Conservation (phyloP, 2,797 vertebrate species). For the Clarias pachynema region DNA sequence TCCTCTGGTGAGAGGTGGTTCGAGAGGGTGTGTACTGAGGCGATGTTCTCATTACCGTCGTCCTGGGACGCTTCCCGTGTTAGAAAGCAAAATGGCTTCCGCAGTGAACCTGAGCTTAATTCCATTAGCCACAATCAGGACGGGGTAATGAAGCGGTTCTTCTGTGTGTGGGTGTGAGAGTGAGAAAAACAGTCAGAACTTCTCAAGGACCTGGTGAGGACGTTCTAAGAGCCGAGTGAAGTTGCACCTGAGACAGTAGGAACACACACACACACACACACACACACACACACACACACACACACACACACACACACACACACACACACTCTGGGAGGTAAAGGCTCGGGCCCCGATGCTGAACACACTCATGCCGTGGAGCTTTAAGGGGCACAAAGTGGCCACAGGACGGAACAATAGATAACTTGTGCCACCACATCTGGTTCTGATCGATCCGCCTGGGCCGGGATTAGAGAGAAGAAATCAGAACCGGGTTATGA, state of each 20-base stretch:
- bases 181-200: background rate
- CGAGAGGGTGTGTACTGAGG: slow-evolving; percentile 14
- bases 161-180: background rate
- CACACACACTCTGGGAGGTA: background rate
- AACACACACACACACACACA: too few relatives aligned
- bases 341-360: background rate
- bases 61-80: background rate
- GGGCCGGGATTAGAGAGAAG: slow-evolving; percentile 61
- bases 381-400: slow-evolving; percentile 56
- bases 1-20: slow-evolving; percentile 21
- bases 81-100: background rate
- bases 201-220: background rate
- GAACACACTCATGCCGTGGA: background rate
- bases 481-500: slow-evolving; percentile 59
- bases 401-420: slow-evolving; percentile 65
- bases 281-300: background rate
- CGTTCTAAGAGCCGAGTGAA: background rate
- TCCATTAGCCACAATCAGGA: background rate
- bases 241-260: background rate
- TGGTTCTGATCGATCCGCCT: slow-evolving; percentile 69
- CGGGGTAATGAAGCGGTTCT: too few relatives aligned
- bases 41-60: background rate
- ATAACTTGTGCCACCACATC: slow-evolving; percentile 72
- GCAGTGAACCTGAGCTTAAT: background rate
- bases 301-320: too few relatives aligned